Evolutionary conservation across 2,113 vertebrate genomes (phyloP), one percentile per base, ranked within the genome.

Genomic region (Anguilla rostrata): DNA sequence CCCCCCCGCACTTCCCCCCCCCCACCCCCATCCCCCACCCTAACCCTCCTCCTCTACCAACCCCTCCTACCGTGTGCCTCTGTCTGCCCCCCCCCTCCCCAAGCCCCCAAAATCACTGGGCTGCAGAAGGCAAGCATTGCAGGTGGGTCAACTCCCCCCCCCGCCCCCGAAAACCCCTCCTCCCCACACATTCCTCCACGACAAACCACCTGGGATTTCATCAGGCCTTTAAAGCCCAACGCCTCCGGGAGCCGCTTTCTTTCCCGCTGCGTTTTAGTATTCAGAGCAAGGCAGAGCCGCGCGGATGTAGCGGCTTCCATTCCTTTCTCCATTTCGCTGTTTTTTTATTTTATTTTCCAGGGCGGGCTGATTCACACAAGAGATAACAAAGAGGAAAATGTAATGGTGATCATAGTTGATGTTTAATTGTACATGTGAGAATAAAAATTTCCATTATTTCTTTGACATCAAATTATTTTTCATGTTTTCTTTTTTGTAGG

Each of bases 121-220:
- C 39, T 78, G 75, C 29, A 78, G 75, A 78, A 39, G 29, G 29
- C 75, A 39, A 16, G 29, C 39, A 16, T 7, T 22, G 29, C 75
- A 9, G 29, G 75, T 78, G 75, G 75, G 29, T 78, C 75, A 78
- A 29, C 75, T 15, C n/a, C 18, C 81, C 4, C 40, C 43, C 43
- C 1, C 78, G n/a, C 49, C 60, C 83, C 29, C 11, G 57, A 78
- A 46, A 4, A 46, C 14, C 34, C 82, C 7, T 6, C 86, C 84
- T 82, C 83, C 63, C 85, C 39, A 8, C 91, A 93, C 92, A 34
- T 75, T 75, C 71, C 71, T 14, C n/a, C 93, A 92, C 94, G 94
- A 94, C 94, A 94, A 95, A 94, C 93, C 93, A 90, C 94, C 93
- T 91, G 93, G 94, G 94, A 95, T 95, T 94, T 95, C 93, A 92